Evolutionary conservation across 2,888 invertebrate genomes (phyloP).

Genomic region (Agriotes lineatus): DNA sequence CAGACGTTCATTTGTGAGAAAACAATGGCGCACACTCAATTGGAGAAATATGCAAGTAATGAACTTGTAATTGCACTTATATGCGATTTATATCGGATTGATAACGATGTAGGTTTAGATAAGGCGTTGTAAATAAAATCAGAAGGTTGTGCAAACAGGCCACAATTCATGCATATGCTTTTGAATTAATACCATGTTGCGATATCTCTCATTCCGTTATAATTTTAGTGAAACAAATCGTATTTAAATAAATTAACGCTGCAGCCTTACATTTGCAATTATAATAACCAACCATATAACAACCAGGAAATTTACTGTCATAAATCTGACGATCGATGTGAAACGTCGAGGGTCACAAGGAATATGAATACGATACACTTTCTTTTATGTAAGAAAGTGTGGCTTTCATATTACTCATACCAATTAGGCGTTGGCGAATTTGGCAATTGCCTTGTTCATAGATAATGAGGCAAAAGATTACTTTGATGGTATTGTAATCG

Average conservation of each 20-base stretch:
- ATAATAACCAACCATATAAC: background rate
- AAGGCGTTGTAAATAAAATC: too few relatives aligned
- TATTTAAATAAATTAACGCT: conserved; percentile 4
- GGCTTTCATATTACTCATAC: background rate
- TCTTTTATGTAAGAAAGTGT: conserved; percentile 14
- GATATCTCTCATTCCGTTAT: background rate
- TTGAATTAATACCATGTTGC: background rate
- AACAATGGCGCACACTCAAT: too few relatives aligned
- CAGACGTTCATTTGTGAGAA: too few relatives aligned
- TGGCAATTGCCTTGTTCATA: background rate
- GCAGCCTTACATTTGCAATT: background rate
- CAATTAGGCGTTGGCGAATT: conserved; percentile 1
- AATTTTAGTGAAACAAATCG: background rate
- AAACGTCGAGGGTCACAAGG: background rate
- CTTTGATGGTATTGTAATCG: background rate
- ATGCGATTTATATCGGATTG: too few relatives aligned
- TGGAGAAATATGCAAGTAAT: too few relatives aligned
- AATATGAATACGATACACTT: conserved; percentile 3
- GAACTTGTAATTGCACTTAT: too few relatives aligned
- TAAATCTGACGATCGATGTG: background rate
- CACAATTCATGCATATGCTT: background rate
- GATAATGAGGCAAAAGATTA: background rate
- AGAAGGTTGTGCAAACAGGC: background rate
- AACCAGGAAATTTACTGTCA: background rate
- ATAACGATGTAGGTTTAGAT: too few relatives aligned